phyloP scores from a whole-genome alignment of 2,797 vertebrate species.

The Philypnodon macrostomus region DNA sequence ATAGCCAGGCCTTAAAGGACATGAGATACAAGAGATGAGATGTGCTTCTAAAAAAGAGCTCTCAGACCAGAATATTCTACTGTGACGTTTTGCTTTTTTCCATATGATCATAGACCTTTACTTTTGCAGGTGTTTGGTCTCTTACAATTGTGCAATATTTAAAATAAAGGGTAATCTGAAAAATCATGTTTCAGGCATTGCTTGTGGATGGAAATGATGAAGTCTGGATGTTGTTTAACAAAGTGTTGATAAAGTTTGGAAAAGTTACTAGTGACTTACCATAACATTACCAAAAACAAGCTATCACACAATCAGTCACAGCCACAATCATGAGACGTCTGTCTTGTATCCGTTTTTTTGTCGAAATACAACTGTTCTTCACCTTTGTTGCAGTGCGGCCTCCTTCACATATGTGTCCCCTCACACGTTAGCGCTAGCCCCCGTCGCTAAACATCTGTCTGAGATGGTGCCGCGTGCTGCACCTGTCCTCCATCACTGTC shows the following conservation, averaged over 20 bases:
- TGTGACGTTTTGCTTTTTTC: slow-evolving; percentile 1
- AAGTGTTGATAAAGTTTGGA: no score
- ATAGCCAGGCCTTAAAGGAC: slow-evolving; percentile 61
- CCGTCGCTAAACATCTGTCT: slow-evolving; percentile 75
- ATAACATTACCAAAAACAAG: no score
- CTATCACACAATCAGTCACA: no score
- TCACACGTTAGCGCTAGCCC: slow-evolving; percentile 26
- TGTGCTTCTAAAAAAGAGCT: slow-evolving; percentile 3
- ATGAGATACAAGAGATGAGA: slow-evolving; percentile 42
- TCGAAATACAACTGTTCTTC: slow-evolving; percentile 18
- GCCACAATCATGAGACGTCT: no score
- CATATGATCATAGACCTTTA: no score
- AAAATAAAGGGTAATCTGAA: no score
- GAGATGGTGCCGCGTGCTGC: slow-evolving; percentile 46
- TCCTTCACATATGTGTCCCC: slow-evolving; percentile 20
- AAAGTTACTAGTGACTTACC: no score
- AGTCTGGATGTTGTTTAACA: no score
- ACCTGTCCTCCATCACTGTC: slow-evolving; percentile 71
- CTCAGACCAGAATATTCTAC: neutral
- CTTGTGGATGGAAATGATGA: no score
- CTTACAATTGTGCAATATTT: no score
- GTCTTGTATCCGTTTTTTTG: slow-evolving; percentile 7
- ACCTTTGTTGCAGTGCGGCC: slow-evolving; percentile 9
- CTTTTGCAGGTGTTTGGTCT: no score
- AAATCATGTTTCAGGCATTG: no score